Evolutionary conservation across 1,140 invertebrate genomes (phyloP).

Genomic region (Phenacoccus solenopsis): DNA sequence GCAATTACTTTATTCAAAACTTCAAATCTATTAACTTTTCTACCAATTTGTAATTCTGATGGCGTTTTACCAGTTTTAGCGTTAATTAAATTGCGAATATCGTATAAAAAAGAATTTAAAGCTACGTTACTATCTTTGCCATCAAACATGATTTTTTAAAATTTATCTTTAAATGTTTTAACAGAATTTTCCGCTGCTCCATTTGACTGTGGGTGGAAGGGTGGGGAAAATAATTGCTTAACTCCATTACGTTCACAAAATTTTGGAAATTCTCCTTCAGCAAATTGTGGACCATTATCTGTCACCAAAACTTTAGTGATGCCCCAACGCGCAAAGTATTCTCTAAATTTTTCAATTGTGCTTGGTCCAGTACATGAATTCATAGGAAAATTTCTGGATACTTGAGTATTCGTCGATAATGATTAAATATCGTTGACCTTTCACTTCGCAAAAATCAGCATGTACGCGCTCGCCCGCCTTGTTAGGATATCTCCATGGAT

Average conservation of each 20-base stretch:
- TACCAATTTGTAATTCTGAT: slow-evolving; percentile 21
- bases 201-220: slow-evolving; percentile 31
- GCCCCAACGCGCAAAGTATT: neutral
- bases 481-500: slow-evolving; percentile 18
- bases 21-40: slow-evolving; percentile 12
- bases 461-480: slow-evolving; percentile 27
- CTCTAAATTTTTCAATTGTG: neutral
- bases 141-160: slow-evolving; percentile 25
- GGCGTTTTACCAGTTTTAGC: slow-evolving; percentile 21
- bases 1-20: neutral
- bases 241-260: slow-evolving; percentile 27
- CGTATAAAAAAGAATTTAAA: slow-evolving; percentile 4
- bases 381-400: neutral
- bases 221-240: slow-evolving; percentile 24
- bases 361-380: neutral
- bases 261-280: slow-evolving; percentile 24
- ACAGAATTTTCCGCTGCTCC: slow-evolving; percentile 32
- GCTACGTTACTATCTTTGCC: neutral
- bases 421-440: neutral
- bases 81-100: slow-evolving; percentile 15
- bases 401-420: neutral
- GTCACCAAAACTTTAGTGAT: slow-evolving; percentile 19
- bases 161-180: slow-evolving; percentile 32
- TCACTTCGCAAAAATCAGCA: slow-evolving; percentile 31
- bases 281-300: slow-evolving; percentile 30